phyloP scores from a whole-genome alignment of 1,140 invertebrate species.

The Grapholita molesta region DNA sequence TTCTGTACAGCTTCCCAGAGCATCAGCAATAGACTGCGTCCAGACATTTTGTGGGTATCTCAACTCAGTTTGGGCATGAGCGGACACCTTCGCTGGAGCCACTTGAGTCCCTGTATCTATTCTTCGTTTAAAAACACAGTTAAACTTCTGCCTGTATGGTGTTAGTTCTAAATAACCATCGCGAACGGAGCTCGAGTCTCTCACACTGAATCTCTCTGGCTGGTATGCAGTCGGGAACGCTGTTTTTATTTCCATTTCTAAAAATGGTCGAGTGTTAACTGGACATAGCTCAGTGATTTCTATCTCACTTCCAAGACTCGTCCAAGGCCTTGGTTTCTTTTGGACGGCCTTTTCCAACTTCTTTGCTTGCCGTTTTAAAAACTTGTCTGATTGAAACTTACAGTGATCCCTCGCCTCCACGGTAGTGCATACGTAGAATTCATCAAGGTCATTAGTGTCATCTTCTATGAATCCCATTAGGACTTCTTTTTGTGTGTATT shows the following conservation, averaged over 20 bases:
- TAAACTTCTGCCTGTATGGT: constrained; percentile 77
- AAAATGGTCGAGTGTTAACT: constrained; percentile 77
- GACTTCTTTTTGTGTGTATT: constrained; percentile 78
- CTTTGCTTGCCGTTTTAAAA: constrained; percentile 76
- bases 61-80: constrained; percentile 82
- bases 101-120: constrained; percentile 78
- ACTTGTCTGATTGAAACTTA: constrained; percentile 77
- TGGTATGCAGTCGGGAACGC: constrained; percentile 78
- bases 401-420: constrained; percentile 79
- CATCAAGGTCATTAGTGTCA: constrained; percentile 79
- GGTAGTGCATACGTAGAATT: constrained; percentile 85
- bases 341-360: constrained; percentile 81
- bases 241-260: constrained; percentile 82
- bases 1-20: constrained; percentile 52
- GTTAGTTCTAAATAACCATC: constrained; percentile 84
- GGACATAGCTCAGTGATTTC: constrained; percentile 80
- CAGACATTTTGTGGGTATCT: constrained; percentile 82
- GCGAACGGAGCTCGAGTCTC: constrained; percentile 77
- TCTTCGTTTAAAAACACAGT: constrained; percentile 78
- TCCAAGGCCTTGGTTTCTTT: constrained; percentile 80
- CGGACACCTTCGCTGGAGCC: constrained; percentile 58
- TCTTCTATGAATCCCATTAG: constrained; percentile 84
- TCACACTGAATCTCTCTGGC: constrained; percentile 66
- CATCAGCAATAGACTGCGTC: constrained; percentile 80
- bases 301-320: constrained; percentile 80